These are phyloP conservation scores for Crotalus viridis DNA, from an alignment of 2,113 vertebrate genomes.

Conservation along the genomic window DNA sequence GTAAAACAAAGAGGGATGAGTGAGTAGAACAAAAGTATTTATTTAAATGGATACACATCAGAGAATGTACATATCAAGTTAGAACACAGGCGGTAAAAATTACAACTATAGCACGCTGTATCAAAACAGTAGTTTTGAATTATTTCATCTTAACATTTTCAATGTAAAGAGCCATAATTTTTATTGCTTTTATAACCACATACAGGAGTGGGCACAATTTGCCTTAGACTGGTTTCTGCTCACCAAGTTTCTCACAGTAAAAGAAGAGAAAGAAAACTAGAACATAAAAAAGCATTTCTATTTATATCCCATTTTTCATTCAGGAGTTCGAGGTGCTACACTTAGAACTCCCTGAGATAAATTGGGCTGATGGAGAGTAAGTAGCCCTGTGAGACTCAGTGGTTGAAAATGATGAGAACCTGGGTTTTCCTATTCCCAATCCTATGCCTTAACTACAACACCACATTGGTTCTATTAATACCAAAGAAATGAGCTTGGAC, in stretches of 20 bases:
- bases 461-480: neutral
- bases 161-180: constrained; percentile 57
- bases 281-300: neutral
- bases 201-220: constrained; percentile 32
- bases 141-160: constrained; percentile 50
- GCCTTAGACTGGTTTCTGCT: constrained; percentile 48
- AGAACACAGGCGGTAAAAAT: neutral
- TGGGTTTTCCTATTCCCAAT: neutral
- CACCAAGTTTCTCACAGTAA: constrained; percentile 29
- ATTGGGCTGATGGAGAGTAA: neutral
- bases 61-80: neutral
- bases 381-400: neutral
- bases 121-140: neutral
- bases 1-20: neutral
- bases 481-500: constrained; percentile 17
- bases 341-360: neutral
- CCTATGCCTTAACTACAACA: neutral
- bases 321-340: neutral
- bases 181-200: constrained; percentile 64
- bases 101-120: neutral
- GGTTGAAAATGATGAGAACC: neutral
- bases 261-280: constrained; percentile 12
- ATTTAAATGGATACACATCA: neutral
- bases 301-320: neutral
- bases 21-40: neutral